A percentile compares a stretch with the other conserved stretches of the same genome.
These are phyloP conservation scores for Phycodurus eques DNA, from an alignment of 2,113 vertebrate genomes.

Conservation along the genomic window DNA sequence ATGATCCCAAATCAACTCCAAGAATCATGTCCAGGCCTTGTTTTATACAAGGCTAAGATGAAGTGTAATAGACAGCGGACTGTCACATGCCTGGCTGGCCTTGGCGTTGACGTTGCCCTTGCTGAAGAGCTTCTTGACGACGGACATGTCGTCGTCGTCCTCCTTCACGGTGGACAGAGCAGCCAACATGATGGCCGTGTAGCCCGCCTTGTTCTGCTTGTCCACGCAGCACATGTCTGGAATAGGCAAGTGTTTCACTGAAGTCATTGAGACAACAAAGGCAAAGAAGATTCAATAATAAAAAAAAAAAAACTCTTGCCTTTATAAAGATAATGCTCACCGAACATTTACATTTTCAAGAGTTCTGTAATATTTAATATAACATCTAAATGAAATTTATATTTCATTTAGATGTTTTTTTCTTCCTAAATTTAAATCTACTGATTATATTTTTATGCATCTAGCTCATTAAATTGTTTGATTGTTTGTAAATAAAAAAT, in stretches of 20 bases:
- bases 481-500: no score
- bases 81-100: slow-evolving; percentile 83
- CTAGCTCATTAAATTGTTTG: no score
- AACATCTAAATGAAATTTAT: no score
- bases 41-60: background rate
- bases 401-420: no score
- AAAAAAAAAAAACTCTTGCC: background rate
- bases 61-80: background rate
- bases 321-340: background rate
- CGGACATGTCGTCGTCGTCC: slow-evolving; percentile 80
- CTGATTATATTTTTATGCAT: no score
- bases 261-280: background rate
- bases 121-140: slow-evolving; percentile 85
- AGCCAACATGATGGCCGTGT: slow-evolving; percentile 93
- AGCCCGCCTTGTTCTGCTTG: slow-evolving; percentile 92
- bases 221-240: slow-evolving; percentile 85
- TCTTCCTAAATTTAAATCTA: no score
- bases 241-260: background rate
- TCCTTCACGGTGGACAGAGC: slow-evolving; percentile 82
- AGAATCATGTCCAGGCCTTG: background rate
- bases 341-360: no score
- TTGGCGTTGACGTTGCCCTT: slow-evolving; percentile 89
- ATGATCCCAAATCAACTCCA: background rate
- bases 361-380: no score
- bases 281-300: background rate